Evolutionary conservation across 2,888 invertebrate genomes (phyloP), one percentile per base, ranked within the genome.

Genomic region (Scaptomyza polygonia): DNA sequence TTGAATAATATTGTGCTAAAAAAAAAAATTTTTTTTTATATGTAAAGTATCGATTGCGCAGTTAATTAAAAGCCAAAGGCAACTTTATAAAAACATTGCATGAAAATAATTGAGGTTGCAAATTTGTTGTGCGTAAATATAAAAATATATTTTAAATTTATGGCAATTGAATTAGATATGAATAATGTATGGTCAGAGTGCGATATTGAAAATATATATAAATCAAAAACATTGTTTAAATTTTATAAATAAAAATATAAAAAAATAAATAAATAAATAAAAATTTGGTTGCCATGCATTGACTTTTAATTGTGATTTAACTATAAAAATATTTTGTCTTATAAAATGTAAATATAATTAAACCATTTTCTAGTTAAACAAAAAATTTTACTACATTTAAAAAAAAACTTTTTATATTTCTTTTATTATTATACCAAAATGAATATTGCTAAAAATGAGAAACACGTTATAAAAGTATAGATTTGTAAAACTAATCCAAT

Each of bases 41-140:
- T 18, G 16, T 39, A 42, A 27, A 16, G 30, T 29, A 45, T 34
- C 11, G 21, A 68, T 62, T 34, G 45, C 34, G 62, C 54, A 81
- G 67, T 81, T 72, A 65, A 87, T 81, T 87, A 65, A 72, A 78
- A 68, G 69, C 57, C 58, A 65, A 42, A 29, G 64, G 45, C 29
- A 51, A 67, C 43, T 56, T 43, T 42, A 58, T 61, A 29, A 59
- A 63, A 64, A 27, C 4, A 48, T n/a, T 11, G 12, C 55, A 40
- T 40, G 16, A 16, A 45, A 57, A 45, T 30, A 16, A 32, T 54
- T 44, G 5, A 69, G 56, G 4, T 39, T 14, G 39, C 39, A 16
- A 39, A 9, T 39, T 34, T 34, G 6, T 12, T 34, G 12, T 6
- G 25, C 5, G 25, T 34, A 1, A n/a, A 12, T 14, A 14, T 6